Evolutionary conservation across 2,113 vertebrate species (phyloP).

Genomic region (Syrmaticus mikado): DNA sequence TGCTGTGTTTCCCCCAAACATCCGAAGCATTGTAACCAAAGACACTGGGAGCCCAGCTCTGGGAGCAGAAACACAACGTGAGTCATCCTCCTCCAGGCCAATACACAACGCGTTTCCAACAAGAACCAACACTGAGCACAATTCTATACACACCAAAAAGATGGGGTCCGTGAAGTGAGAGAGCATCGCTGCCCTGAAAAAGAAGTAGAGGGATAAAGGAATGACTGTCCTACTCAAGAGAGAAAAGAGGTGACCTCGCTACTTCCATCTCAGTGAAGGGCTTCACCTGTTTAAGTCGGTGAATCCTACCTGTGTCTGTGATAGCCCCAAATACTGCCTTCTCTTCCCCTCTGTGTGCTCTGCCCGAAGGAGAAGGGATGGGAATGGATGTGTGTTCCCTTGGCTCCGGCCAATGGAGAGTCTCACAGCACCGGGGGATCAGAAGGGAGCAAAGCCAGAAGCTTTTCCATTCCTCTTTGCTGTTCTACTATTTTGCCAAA

Average conservation of each 20-base stretch:
- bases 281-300: neutral
- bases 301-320: neutral
- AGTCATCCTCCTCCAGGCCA: neutral
- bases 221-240: neutral
- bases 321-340: neutral
- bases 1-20: neutral
- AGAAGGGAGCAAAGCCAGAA: neutral
- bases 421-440: no score
- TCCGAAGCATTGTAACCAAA: neutral
- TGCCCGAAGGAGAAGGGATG: neutral
- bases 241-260: neutral
- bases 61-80: neutral
- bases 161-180: rapidly evolving
- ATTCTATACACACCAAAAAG: neutral
- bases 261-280: neutral
- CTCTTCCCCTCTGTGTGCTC: neutral
- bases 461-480: neutral
- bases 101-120: rapidly evolving
- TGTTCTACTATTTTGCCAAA: neutral
- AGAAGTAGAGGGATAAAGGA: neutral
- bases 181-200: neutral
- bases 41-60: neutral
- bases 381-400: neutral
- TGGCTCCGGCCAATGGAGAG: neutral
- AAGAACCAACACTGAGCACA: neutral